Percentiles rank a stretch among this genome's conserved stretches.
Conservation (phyloP, 2,797 vertebrate genomes). For the Florisuga fusca region DNA sequence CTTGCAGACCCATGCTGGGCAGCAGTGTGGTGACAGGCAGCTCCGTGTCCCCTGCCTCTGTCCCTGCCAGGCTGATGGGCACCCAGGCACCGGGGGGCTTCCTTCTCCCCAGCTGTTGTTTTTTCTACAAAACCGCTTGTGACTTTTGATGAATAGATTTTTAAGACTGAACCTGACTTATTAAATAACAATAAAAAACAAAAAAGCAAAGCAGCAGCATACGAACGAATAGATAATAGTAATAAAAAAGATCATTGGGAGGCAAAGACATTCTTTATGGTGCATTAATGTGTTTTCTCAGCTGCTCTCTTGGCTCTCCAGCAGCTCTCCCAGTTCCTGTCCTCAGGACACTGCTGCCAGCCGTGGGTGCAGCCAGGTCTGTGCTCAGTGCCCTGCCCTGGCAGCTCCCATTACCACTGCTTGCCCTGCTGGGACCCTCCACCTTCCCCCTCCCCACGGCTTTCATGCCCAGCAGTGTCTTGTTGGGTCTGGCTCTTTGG, state of each 20-base stretch:
- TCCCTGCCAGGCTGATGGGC: background rate
- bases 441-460: accelerated
- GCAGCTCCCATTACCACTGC: background rate
- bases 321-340: slow-evolving; percentile 50
- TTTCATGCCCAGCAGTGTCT: background rate
- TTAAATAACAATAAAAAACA: background rate
- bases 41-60: background rate
- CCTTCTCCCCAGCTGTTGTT: background rate
- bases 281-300: slow-evolving; percentile 73
- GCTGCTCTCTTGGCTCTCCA: slow-evolving; percentile 44
- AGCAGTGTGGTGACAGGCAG: background rate
- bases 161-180: slow-evolving; percentile 1
- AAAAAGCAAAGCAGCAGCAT: background rate
- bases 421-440: accelerated
- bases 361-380: background rate
- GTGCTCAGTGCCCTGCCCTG: background rate
- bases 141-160: background rate
- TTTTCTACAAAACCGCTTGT: background rate
- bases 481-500: accelerated
- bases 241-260: slow-evolving; percentile 67
- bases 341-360: background rate
- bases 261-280: slow-evolving; percentile 60
- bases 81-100: background rate
- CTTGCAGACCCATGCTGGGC: background rate
- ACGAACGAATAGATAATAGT: slow-evolving; percentile 67